Evolutionary conservation across 2,797 vertebrate genomes (phyloP).

Genomic region (Pangasius mekongensis): DNA sequence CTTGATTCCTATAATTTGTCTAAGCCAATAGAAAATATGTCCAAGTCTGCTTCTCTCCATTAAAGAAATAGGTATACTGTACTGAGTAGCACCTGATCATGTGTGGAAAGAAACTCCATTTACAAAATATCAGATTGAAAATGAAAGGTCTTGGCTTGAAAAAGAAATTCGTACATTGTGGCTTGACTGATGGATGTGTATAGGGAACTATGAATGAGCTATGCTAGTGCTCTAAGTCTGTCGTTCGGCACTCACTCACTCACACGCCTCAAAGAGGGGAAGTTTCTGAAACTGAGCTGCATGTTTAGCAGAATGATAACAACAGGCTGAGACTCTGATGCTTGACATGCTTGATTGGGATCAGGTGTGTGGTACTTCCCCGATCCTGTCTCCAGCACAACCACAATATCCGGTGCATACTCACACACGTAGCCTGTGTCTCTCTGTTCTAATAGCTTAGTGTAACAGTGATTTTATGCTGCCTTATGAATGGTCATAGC

Average conservation of each 20-base stretch:
- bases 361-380: constrained; percentile 41
- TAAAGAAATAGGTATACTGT: background rate
- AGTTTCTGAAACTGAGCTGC: constrained; percentile 12
- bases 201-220: constrained; percentile 14
- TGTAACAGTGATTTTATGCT: background rate
- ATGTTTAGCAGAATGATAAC: background rate
- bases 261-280: background rate
- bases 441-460: background rate
- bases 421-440: constrained; percentile 19
- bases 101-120: background rate
- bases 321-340: background rate
- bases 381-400: background rate
- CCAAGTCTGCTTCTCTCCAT: background rate
- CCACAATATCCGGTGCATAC: constrained; percentile 19
- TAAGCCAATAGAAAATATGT: background rate
- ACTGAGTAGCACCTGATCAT: background rate
- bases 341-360: constrained; percentile 26
- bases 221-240: background rate
- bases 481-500: background rate
- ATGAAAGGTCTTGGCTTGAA: background rate
- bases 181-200: background rate
- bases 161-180: background rate
- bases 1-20: background rate
- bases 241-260: background rate
- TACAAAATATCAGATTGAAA: background rate